These are phyloP conservation scores for Nomia melanderi DNA, from an alignment of 1,140 invertebrate species.

Conservation along the genomic window DNA sequence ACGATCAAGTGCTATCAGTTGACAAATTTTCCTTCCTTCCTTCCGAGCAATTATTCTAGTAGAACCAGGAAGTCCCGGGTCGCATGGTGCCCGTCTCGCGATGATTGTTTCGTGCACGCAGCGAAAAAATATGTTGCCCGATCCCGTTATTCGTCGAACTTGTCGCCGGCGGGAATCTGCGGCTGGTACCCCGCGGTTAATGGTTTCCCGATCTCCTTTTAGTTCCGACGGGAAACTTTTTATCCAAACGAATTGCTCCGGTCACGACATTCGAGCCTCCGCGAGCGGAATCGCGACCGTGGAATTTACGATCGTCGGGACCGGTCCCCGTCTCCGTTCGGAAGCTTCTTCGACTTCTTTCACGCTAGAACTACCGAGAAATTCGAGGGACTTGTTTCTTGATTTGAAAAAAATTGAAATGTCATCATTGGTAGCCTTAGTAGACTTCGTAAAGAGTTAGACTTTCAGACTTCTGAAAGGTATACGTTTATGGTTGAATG, in stretches of 20 bases:
- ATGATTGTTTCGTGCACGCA: conserved; percentile 54
- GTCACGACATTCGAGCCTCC: conserved; percentile 49
- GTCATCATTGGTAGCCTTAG: no score
- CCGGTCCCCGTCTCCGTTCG: neutral
- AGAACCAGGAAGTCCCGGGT: conserved; percentile 30
- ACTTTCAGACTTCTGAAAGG: no score
- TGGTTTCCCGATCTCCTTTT: conserved; percentile 52
- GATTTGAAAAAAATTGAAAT: no score
- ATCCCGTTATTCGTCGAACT: conserved; percentile 32
- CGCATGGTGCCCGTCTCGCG: conserved; percentile 16
- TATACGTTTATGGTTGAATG: no score
- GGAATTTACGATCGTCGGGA: conserved; percentile 15
- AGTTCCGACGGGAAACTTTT: conserved; percentile 40
- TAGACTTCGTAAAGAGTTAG: no score
- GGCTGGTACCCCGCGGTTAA: conserved; percentile 56
- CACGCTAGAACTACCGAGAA: no score
- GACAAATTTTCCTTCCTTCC: neutral
- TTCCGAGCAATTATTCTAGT: conserved; percentile 16
- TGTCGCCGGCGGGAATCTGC: conserved; percentile 51
- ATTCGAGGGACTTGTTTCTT: no score
- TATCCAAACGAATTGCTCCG: conserved; percentile 42
- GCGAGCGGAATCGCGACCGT: neutral
- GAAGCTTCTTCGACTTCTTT: no score
- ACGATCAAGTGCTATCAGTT: neutral
- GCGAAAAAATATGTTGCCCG: conserved; percentile 51